These are phyloP conservation scores for Clarias laeviceps DNA, from an alignment of 2,797 vertebrate genomes.

Conservation along the genomic window DNA sequence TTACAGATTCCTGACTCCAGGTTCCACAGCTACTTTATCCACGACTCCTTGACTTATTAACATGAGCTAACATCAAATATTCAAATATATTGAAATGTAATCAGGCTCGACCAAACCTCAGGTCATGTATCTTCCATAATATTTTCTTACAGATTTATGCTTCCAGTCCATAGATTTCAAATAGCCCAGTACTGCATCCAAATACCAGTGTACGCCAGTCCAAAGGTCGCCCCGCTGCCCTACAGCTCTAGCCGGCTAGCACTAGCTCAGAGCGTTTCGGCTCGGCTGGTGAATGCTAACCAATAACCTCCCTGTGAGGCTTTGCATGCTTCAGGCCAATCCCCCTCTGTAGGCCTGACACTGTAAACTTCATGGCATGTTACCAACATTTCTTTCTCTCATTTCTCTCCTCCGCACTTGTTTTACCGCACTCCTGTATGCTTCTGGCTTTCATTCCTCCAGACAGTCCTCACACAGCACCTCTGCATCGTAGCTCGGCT, in stretches of 20 bases:
- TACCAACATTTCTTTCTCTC: conserved; percentile 77
- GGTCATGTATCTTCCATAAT: background rate
- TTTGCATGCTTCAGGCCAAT: conserved; percentile 36
- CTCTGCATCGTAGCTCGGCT: conserved; percentile 83
- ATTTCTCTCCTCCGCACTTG: conserved; percentile 59
- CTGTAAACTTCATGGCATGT: conserved; percentile 87
- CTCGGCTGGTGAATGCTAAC: conserved; percentile 19
- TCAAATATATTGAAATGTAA: conserved; percentile 5
- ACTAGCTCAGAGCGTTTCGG: conserved; percentile 8
- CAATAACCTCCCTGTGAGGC: conserved; percentile 39
- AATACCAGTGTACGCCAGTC: conserved; percentile 30
- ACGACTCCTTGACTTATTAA: conserved; percentile 5
- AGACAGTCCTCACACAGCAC: conserved; percentile 85
- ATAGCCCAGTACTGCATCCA: conserved; percentile 11
- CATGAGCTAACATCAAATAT: conserved; percentile 11
- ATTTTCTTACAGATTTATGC: conserved; percentile 11
- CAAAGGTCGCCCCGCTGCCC: conserved; percentile 29
- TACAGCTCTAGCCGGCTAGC: conserved; percentile 26
- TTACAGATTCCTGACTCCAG: background rate
- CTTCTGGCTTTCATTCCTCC: conserved; percentile 73
- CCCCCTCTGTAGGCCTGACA: conserved; percentile 78
- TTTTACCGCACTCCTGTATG: conserved; percentile 74
- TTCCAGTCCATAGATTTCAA: conserved; percentile 21
- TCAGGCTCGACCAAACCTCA: conserved; percentile 9
- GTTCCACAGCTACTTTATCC: background rate